These are phyloP conservation scores for Drosophila anceps DNA, from an alignment of 2,888 invertebrate genomes.

Conservation along the genomic window DNA sequence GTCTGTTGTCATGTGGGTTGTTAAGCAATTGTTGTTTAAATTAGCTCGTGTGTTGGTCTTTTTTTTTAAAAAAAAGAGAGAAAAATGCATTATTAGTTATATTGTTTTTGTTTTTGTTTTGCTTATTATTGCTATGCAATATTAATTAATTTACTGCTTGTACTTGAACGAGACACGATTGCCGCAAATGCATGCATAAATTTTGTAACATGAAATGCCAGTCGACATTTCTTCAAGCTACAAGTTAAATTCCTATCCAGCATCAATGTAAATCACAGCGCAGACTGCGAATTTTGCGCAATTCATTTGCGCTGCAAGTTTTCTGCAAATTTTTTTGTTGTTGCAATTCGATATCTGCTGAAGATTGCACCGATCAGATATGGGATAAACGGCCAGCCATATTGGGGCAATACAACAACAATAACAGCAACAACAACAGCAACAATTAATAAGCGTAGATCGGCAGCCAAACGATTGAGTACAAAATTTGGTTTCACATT, in stretches of 20 bases:
- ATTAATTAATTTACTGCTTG: conserved; percentile 64
- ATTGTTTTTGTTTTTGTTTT: not conserved
- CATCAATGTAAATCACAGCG: conserved; percentile 63
- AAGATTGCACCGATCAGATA: conserved; percentile 72
- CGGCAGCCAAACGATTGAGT: conserved; percentile 43
- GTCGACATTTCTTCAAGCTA: conserved; percentile 34
- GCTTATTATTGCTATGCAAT: conserved; percentile 22
- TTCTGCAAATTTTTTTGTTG: conserved; percentile 37
- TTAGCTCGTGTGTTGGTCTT: conserved; percentile 51
- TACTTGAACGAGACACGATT: conserved; percentile 62
- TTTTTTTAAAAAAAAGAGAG: conserved; percentile 5
- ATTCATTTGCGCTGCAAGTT: conserved; percentile 69
- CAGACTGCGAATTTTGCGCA: conserved; percentile 26
- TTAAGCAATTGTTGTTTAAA: conserved; percentile 53
- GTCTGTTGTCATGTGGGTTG: conserved; percentile 52
- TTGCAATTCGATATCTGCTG: conserved; percentile 57
- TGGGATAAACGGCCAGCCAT: conserved; percentile 59
- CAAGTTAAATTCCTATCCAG: conserved; percentile 20
- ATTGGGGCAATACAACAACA: conserved; percentile 37
- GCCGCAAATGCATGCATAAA: conserved; percentile 13
- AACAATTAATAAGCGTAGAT: conserved; percentile 71
- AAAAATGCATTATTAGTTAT: conserved; percentile 14
- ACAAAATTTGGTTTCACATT: conserved; percentile 70
- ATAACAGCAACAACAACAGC: conserved; percentile 14
- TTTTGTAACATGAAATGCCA: conserved; percentile 26